Evolutionary conservation across 2,113 vertebrate species (phyloP), one percentile per base, ranked within the genome.

Genomic region (Tachysurus vachellii): DNA sequence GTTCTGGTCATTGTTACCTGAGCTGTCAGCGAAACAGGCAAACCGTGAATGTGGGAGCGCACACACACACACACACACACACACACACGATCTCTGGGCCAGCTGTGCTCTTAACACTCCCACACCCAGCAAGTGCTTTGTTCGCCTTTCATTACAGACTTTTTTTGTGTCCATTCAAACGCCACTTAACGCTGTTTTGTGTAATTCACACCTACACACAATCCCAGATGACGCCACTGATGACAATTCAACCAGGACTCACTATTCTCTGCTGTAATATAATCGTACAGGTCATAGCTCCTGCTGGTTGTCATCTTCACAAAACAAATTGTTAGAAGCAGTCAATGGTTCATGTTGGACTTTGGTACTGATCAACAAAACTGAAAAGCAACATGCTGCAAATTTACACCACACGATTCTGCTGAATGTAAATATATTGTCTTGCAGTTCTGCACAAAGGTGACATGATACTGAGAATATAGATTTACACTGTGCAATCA

Each of bases 1-100:
- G 75, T 54, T 76, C 83, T 53, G 7, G 19, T 80, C 68, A 76
- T 79, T 84, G 89, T 87, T 83, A 76, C 85, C 87, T 70, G 85
- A 82, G 21, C 28, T 80, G 81, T 86, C 88, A 90, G 89, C 88
- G 85, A 86, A 86, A 88, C 31, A 75, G 75, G 50, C 68, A 82
- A 88, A 86, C 28, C 42, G 47, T 62, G 28, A 80, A 79, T 56
- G 14, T 31, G 66, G 0, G 5, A 13, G 83, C n/a, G n/a, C 9
- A 28, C 31, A 47, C 50, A 56, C 81, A 36, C 36, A 82, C 62
- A 47, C 76, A 61, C n/a, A 28, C 71, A 59, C 26, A 28, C 31
- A 61, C 54, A 61, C 47, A 62, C 66, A 54, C 64, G 85, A 87
- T 62, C 71, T 21, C 36, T 47, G 36, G 26, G 13, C 12, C 64